Evolutionary conservation across 2,888 invertebrate species (phyloP).

Genomic region (Drosophila mettleri): DNA sequence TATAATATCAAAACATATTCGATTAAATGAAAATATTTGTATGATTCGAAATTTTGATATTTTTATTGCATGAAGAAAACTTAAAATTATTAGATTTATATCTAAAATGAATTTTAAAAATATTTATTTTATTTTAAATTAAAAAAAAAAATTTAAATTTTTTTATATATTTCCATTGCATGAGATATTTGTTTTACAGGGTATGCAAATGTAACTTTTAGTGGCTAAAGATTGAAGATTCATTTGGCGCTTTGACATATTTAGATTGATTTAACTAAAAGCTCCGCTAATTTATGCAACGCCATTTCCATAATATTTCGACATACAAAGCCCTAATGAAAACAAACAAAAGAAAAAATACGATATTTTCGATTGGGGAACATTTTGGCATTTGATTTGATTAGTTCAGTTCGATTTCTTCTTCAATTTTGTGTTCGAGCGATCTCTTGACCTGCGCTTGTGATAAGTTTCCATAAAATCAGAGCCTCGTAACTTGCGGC

Average conservation of each 20-base stretch:
- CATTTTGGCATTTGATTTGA: background rate
- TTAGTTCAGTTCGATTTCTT: background rate
- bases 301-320: constrained; percentile 41
- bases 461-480: constrained; percentile 9
- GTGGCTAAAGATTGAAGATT: background rate
- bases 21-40: no score
- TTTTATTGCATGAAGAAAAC: no score
- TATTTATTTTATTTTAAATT: no score
- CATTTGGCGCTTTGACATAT: constrained; percentile 41
- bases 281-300: constrained; percentile 14
- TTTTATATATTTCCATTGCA: background rate
- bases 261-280: constrained; percentile 30
- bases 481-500: constrained; percentile 18
- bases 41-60: no score
- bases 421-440: background rate
- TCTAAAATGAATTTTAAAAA: no score
- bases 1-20: no score
- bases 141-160: no score
- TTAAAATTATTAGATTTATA: no score
- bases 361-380: background rate
- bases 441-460: constrained; percentile 37
- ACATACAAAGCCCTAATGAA: constrained; percentile 37
- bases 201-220: background rate
- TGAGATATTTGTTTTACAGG: background rate
- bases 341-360: constrained; percentile 41